These are phyloP conservation scores for Drosophila kikkawai DNA, from an alignment of 1,140 invertebrate species.

Conservation along the genomic window DNA sequence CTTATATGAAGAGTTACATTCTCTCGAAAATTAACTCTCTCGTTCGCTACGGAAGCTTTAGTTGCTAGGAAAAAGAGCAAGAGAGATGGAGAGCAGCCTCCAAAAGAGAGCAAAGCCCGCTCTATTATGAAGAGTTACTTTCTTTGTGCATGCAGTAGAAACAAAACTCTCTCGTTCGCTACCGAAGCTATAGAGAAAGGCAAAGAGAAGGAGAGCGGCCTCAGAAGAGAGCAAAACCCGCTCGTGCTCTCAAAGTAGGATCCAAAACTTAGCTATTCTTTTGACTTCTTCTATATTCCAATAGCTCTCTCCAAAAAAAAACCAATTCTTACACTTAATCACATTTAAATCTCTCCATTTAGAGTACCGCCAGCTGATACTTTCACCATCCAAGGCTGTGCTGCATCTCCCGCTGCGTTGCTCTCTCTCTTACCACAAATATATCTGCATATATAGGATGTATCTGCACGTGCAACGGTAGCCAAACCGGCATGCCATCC, in stretches of 20 bases:
- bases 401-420: slow-evolving; percentile 32
- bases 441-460: background rate
- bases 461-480: slow-evolving; percentile 53
- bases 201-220: background rate
- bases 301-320: too few relatives aligned
- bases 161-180: background rate
- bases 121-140: background rate
- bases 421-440: background rate
- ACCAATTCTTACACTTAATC: background rate
- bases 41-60: too few relatives aligned
- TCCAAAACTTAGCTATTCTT: background rate
- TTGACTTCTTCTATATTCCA: too few relatives aligned
- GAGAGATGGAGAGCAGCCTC: too few relatives aligned
- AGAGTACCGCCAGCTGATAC: slow-evolving; percentile 9
- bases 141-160: background rate
- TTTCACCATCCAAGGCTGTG: slow-evolving; percentile 12
- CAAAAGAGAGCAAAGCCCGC: too few relatives aligned
- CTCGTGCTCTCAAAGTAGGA: background rate
- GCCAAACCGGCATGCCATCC: slow-evolving; percentile 56
- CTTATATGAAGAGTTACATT: background rate
- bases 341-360: background rate
- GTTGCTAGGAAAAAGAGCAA: too few relatives aligned
- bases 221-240: background rate
- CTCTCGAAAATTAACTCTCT: background rate
- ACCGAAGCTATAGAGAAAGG: background rate